Conservation (phyloP, 2,888 invertebrate species). For the Amiota communis region DNA sequence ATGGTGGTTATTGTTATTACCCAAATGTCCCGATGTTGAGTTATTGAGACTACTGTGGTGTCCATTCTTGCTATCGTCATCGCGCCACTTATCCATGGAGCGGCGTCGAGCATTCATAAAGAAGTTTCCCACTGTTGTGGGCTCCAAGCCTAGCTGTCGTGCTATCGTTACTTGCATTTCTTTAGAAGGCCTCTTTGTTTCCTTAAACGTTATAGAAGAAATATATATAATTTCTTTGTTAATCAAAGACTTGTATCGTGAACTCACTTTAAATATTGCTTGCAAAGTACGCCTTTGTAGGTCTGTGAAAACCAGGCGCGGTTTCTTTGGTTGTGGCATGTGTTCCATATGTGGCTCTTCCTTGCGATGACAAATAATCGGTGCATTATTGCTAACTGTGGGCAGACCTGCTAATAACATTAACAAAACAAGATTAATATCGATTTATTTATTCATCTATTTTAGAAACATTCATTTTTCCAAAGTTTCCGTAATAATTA, state of each 20-base stretch:
- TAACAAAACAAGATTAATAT: too few species aligned
- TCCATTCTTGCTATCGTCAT: slow-evolving; percentile 79
- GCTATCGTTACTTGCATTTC: slow-evolving; percentile 99
- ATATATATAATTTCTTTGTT: too few species aligned
- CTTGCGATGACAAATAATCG: slow-evolving; percentile 94
- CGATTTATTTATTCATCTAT: too few species aligned
- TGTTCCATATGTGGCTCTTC: slow-evolving; percentile 90
- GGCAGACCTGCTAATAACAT: neutral
- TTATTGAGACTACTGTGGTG: slow-evolving; percentile 36
- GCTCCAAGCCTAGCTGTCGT: slow-evolving; percentile 95
- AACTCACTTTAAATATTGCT: slow-evolving; percentile 97
- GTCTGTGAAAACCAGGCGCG: slow-evolving; percentile 99
- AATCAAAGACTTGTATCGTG: neutral
- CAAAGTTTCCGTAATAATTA: too few species aligned
- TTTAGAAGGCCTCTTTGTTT: slow-evolving; percentile 98
- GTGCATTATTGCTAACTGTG: neutral
- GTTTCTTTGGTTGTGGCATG: slow-evolving; percentile 97
- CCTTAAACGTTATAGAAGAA: slow-evolving; percentile 75
- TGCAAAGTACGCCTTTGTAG: slow-evolving; percentile 99
- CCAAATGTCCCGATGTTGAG: slow-evolving; percentile 8
- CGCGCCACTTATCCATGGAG: slow-evolving; percentile 98
- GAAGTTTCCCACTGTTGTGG: slow-evolving; percentile 99
- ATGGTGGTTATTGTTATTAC: slow-evolving; percentile 40
- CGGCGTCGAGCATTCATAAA: slow-evolving; percentile 99
- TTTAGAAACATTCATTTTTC: too few species aligned